Percentiles rank a stretch among this genome's conserved stretches.
Evolutionary conservation across 2,113 vertebrate species (phyloP).

Genomic region (Bufo bufo): DNA sequence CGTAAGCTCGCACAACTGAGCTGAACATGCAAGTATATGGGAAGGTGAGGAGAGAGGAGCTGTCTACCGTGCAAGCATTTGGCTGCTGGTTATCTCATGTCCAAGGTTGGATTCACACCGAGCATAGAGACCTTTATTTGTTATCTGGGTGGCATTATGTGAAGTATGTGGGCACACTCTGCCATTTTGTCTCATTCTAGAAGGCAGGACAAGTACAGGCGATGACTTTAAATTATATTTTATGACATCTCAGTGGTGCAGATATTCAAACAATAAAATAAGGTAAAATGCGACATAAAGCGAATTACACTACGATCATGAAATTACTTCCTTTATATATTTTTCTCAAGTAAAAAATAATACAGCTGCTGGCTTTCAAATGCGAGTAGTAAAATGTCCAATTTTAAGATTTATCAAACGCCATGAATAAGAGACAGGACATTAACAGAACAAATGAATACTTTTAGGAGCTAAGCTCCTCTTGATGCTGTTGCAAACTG

Average conservation of each 20-base stretch:
- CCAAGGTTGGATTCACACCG: too few relatives aligned
- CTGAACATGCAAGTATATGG: too few relatives aligned
- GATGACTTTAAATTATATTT: background rate
- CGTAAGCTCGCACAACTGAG: too few relatives aligned
- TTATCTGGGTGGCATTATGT: too few relatives aligned
- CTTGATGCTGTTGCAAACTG: slow-evolving; percentile 49
- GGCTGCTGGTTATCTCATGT: too few relatives aligned
- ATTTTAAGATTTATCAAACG: slow-evolving; percentile 51
- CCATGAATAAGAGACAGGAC: slow-evolving; percentile 45
- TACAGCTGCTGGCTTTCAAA: slow-evolving; percentile 22
- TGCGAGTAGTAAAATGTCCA: background rate
- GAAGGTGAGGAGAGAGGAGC: too few relatives aligned
- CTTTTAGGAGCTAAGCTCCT: slow-evolving; percentile 50
- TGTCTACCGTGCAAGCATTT: too few relatives aligned
- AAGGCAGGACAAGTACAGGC: background rate
- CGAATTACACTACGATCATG: background rate
- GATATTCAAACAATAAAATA: slow-evolving; percentile 1
- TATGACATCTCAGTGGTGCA: background rate
- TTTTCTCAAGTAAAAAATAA: background rate
- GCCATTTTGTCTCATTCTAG: background rate
- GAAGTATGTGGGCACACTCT: background rate
- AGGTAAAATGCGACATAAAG: background rate
- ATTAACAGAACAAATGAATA: slow-evolving; percentile 56
- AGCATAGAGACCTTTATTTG: too few relatives aligned
- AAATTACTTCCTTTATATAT: slow-evolving; percentile 7